Conservation (phyloP, 1,140 invertebrate genomes). For the Ostrea denselamellosa region DNA sequence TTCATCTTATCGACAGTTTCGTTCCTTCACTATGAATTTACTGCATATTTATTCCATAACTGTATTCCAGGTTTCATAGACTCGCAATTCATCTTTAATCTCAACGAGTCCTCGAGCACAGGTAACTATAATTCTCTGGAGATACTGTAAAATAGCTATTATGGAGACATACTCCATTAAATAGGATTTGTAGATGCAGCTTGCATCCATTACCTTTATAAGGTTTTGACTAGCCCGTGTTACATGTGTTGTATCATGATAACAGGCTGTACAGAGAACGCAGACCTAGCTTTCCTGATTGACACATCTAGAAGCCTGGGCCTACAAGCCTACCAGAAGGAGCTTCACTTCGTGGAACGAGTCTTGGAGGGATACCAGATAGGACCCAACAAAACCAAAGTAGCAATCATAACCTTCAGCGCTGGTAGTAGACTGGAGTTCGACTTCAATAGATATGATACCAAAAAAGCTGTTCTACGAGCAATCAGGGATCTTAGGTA, state of each 20-base stretch:
- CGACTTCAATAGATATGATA: constrained; percentile 36
- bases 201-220: too few species aligned
- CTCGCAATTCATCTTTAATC: constrained; percentile 6
- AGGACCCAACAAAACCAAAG: constrained; percentile 39
- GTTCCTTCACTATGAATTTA: too few species aligned
- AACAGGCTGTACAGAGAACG: constrained; percentile 30
- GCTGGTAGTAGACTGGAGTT: constrained; percentile 42
- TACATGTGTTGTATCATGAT: neutral
- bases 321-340: constrained; percentile 31
- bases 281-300: constrained; percentile 42
- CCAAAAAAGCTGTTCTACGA: constrained; percentile 30
- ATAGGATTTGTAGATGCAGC: too few species aligned
- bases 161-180: too few species aligned
- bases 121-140: neutral
- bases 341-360: constrained; percentile 39
- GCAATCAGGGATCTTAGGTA: constrained; percentile 28
- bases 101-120: neutral
- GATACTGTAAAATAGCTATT: too few species aligned
- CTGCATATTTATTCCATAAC: too few species aligned
- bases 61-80: neutral
- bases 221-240: too few species aligned
- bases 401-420: constrained; percentile 43
- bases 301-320: constrained; percentile 51
- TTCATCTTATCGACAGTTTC: too few species aligned
- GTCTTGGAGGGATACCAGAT: constrained; percentile 40